Conservation (phyloP, 1,140 invertebrate genomes). For the Nephila pilipes region DNA sequence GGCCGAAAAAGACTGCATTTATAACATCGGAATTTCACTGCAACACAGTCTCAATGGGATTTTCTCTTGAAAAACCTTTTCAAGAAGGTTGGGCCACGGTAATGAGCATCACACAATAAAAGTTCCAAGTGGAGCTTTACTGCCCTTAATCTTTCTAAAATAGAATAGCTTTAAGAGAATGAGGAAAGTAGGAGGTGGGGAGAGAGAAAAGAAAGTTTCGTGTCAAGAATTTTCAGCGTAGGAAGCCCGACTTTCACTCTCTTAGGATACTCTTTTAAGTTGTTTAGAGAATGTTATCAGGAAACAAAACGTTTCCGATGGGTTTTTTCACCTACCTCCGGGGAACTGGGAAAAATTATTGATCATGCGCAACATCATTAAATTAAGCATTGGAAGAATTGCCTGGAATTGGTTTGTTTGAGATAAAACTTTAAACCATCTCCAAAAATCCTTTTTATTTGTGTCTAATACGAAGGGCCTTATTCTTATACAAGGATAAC, state of each 20-base stretch:
- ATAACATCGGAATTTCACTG: not conserved
- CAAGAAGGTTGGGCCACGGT: not conserved
- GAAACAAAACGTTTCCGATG: not conserved
- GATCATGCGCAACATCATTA: not conserved
- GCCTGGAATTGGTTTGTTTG: not conserved
- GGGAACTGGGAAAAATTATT: not conserved
- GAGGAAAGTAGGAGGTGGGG: not conserved
- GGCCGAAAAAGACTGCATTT: not conserved
- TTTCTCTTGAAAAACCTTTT: not conserved
- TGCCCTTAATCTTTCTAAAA: constrained; percentile 32
- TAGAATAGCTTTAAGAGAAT: constrained; percentile 38
- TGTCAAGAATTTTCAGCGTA: constrained; percentile 20
- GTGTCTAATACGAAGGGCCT: no score
- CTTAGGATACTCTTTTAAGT: constrained; percentile 4
- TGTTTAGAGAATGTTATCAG: constrained; percentile 39
- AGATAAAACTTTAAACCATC: no score
- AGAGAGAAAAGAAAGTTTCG: not conserved
- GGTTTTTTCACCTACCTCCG: not conserved
- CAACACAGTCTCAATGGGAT: not conserved
- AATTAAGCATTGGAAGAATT: not conserved
- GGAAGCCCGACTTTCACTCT: constrained; percentile 3
- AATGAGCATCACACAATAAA: constrained; percentile 12
- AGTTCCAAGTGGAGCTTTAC: constrained; percentile 1
- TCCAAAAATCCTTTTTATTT: no score
- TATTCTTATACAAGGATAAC: no score